Conservation (phyloP, 2,113 vertebrate genomes). For the Boulengeromyrus knoepffleri region DNA sequence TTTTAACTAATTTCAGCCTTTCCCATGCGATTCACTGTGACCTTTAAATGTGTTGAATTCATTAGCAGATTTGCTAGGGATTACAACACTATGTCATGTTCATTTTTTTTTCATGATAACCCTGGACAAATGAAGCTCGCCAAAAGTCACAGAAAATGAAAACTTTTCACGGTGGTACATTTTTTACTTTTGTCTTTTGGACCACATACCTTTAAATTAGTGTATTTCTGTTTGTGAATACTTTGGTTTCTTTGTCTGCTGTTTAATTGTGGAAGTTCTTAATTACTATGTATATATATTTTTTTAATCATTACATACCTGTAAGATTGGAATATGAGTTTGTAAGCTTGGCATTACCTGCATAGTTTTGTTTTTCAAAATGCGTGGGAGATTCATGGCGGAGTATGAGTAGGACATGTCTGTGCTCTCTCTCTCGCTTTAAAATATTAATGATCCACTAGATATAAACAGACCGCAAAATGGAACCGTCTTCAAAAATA, state of each 20-base stretch:
- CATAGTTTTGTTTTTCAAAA: not conserved
- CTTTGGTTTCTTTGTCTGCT: not conserved
- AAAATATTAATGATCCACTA: not conserved
- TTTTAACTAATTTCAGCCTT: constrained; percentile 18
- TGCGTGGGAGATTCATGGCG: not conserved
- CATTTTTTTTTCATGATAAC: constrained; percentile 10
- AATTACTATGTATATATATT: not conserved
- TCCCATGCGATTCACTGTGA: not conserved
- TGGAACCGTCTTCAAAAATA: not conserved
- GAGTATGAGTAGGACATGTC: not conserved
- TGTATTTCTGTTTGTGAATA: not conserved
- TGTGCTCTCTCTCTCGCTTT: not conserved
- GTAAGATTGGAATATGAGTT: not conserved
- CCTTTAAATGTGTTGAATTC: constrained; percentile 23
- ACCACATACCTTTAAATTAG: not conserved
- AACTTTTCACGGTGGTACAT: not conserved
- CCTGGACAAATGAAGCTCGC: not conserved
- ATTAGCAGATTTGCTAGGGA: constrained; percentile 19
- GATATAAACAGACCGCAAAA: not conserved
- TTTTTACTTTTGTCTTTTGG: not conserved
- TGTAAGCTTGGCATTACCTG: not conserved
- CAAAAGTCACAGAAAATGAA: constrained; percentile 1
- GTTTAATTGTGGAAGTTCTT: not conserved
- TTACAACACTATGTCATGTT: constrained; percentile 17
- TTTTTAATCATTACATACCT: too few relatives aligned